Evolutionary conservation across 2,888 invertebrate genomes (phyloP).

Genomic region (Agrilus biguttatus): DNA sequence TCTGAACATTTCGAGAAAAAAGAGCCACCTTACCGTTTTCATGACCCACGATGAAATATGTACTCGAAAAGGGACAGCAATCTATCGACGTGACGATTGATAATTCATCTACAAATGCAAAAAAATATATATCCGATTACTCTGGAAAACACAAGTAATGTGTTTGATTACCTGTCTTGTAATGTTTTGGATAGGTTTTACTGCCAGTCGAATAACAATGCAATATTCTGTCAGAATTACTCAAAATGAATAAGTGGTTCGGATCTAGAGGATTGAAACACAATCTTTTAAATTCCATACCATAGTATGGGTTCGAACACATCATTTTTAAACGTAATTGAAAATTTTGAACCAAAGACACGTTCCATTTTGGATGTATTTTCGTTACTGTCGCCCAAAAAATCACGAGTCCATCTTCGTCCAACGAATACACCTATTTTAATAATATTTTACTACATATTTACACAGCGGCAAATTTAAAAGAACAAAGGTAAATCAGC

Average conservation of each 20-base stretch:
- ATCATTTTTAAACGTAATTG: constrained; percentile 22
- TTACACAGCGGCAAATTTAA: too few relatives aligned
- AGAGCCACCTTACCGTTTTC: constrained; percentile 36
- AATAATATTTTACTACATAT: too few relatives aligned
- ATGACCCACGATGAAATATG: constrained; percentile 36
- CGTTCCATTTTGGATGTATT: constrained; percentile 17
- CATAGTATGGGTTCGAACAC: constrained; percentile 17
- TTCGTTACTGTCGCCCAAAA: constrained; percentile 35
- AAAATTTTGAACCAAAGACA: constrained; percentile 31
- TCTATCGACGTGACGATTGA: constrained; percentile 32
- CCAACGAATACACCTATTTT: constrained; percentile 34
- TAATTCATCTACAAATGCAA: constrained; percentile 18
- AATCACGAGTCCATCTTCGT: constrained; percentile 33
- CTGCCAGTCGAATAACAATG: constrained; percentile 25
- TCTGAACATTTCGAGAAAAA: constrained; percentile 30
- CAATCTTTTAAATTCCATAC: constrained; percentile 30
- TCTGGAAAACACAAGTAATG: background rate
- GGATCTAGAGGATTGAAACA: constrained; percentile 28
- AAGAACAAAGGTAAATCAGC: too few relatives aligned
- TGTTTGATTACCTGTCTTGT: constrained; percentile 17
- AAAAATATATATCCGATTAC: background rate
- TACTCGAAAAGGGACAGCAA: constrained; percentile 32
- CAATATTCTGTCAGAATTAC: constrained; percentile 32
- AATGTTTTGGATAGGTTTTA: constrained; percentile 21
- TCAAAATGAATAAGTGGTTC: constrained; percentile 33